Evolutionary conservation across 2,888 invertebrate genomes (phyloP), one percentile per base, ranked within the genome.

Genomic region (Acleris holmiana): DNA sequence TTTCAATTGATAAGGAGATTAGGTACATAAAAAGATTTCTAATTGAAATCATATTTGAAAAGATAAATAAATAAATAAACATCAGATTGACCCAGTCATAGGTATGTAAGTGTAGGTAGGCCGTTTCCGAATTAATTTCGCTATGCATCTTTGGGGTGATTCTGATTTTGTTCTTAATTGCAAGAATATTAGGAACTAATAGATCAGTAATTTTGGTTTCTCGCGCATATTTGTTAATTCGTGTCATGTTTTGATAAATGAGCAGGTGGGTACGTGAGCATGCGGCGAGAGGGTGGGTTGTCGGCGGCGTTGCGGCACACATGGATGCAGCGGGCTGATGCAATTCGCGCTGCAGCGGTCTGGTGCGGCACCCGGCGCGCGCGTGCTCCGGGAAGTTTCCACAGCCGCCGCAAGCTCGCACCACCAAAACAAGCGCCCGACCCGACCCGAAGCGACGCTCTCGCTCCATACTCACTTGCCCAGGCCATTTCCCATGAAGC

Each of bases 341-440:
- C 59, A 67, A 65, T 68, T 68, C 67, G 65, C 65, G 59, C 51
- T 68, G 68, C 68, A 64, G 64, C 50, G 60, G 53, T 73, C 71
- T 69, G 75, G 67, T 67, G 68, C 71, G 67, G 68, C 84, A 80
- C 76, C 74, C 72, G 71, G 67, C 69, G 67, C 71, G 76, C 83
- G 78, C 83, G 83, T 82, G 82, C 73, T 74, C 68, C 76, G 80
- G 80, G 79, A 76, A 83, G 77, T 80, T 84, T 84, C 85, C 83
- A 83, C 48, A 47, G 57, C 48, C 56, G 58, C 69, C 68, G 69
- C 70, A 21, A 13, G 6, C 23, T 8, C 21, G 50, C 51, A 19
- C 23, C 57, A 46, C 46, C 51, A 46, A 56, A 19, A 62, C 29
- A 62, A 48, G 56, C 56, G 35, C 71, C 74, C 74, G 61, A 29